Percentiles rank a stretch among this genome's conserved stretches.
Evolutionary conservation across 30 jellyfish, hydroid and myxozoan species (phyloP).

Genomic region (Chrysaora quinquecirrha): DNA sequence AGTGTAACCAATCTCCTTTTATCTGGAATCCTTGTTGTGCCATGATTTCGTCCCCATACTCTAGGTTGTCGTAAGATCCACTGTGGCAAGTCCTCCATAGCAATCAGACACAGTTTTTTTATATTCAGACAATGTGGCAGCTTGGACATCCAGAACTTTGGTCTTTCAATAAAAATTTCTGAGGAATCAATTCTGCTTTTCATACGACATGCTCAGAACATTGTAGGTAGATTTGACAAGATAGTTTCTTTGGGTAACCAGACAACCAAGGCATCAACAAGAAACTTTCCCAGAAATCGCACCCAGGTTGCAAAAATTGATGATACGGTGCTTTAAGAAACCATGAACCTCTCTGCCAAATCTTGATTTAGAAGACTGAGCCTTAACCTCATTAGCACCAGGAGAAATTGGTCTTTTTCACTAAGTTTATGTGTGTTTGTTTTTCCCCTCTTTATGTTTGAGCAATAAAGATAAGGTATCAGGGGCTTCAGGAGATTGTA

Average conservation of each 20-base stretch:
- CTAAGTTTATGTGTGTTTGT: too few relatives aligned
- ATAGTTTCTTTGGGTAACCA: constrained; percentile 15
- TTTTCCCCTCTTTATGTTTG: neutral
- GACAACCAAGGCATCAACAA: constrained; percentile 3
- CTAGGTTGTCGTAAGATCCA: constrained; percentile 14
- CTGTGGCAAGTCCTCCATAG: constrained; percentile 67
- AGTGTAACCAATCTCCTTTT: constrained; percentile 22
- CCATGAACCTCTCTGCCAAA: neutral
- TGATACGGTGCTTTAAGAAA: constrained; percentile 8
- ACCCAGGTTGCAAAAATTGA: too few relatives aligned
- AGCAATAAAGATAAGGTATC: neutral
- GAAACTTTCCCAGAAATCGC: neutral
- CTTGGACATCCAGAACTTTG: constrained; percentile 36
- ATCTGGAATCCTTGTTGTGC: constrained; percentile 61
- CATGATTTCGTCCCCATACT: too few relatives aligned
- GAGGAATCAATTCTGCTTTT: constrained; percentile 8
- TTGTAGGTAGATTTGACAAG: neutral
- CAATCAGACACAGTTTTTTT: constrained; percentile 17
- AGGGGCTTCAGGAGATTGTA: neutral
- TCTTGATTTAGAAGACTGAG: too few relatives aligned
- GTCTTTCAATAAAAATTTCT: constrained; percentile 41
- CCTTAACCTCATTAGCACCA: neutral
- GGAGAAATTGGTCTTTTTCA: neutral
- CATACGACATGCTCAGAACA: constrained; percentile 1
- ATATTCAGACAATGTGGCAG: too few relatives aligned